Evolutionary conservation across 2,888 invertebrate species (phyloP).

Genomic region (Xiphydria camelus): DNA sequence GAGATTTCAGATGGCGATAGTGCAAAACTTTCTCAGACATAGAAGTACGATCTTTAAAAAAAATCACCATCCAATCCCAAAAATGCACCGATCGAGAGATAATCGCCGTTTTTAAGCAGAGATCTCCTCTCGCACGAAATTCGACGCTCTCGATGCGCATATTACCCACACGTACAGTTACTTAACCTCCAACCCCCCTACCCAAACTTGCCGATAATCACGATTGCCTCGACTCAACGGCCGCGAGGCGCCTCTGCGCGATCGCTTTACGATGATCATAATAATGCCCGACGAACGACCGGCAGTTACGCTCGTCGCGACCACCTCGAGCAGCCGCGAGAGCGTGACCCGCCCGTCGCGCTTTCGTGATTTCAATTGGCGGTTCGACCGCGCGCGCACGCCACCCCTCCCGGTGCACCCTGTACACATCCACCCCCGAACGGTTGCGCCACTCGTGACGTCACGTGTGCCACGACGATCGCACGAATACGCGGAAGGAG

Average conservation of each 20-base stretch:
- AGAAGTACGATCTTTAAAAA: no score
- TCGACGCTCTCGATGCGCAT: no score
- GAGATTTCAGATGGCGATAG: no score
- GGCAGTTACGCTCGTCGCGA: conserved; percentile 7
- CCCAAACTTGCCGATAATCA: conserved; percentile 26
- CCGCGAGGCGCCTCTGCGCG: conserved; percentile 20
- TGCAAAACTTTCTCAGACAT: no score
- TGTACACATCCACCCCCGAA: not conserved
- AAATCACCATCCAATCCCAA: no score
- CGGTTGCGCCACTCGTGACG: conserved; percentile 25
- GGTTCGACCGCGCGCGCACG: not conserved
- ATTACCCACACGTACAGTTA: no score
- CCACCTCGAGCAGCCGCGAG: conserved; percentile 9
- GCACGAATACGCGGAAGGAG: conserved; percentile 22
- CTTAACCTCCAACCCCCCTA: no score
- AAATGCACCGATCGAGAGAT: no score
- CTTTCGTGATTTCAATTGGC: not conserved
- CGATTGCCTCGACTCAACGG: conserved; percentile 22
- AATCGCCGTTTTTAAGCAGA: no score
- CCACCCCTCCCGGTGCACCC: not conserved
- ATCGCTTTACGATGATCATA: conserved; percentile 3
- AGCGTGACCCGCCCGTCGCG: not conserved
- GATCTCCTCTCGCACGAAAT: no score
- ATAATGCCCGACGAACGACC: conserved; percentile 5
- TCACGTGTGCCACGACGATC: conserved; percentile 34